Percentiles rank a stretch among this genome's conserved stretches.
These are phyloP conservation scores for Tipula confusa DNA, from an alignment of 2,888 invertebrate species.

Conservation along the genomic window DNA sequence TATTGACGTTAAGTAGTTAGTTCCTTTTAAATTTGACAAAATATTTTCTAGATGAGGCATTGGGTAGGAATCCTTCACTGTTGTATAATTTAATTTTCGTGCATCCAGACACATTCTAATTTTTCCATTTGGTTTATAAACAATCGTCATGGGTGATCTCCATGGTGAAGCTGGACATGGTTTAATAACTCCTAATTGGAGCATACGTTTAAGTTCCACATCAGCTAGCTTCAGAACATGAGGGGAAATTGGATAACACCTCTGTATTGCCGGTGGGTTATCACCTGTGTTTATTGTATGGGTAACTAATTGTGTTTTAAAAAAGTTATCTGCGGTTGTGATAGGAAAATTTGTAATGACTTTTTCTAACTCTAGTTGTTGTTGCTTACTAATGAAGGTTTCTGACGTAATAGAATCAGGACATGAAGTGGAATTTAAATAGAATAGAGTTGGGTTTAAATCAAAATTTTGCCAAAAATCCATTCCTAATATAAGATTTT, in stretches of 20 bases:
- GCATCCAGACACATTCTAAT: neutral
- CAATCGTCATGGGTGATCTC: neutral
- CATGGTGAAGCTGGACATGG: neutral
- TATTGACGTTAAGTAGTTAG: neutral
- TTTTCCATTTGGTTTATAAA: neutral
- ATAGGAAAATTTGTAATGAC: neutral
- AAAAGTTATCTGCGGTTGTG: neutral
- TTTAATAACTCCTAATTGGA: neutral
- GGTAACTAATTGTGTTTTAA: neutral
- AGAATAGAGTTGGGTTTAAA: neutral
- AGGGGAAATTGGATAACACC: neutral
- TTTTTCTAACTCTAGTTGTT: neutral
- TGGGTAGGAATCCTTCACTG: neutral
- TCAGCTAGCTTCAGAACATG: neutral
- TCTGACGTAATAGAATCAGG: neutral
- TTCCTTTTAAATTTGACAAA: neutral
- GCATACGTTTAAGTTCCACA: neutral
- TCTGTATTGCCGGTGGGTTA: neutral
- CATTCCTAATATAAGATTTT: neutral
- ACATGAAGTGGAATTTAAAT: neutral
- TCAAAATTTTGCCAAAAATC: neutral
- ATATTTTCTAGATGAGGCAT: neutral
- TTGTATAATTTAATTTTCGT: neutral
- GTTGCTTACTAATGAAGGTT: neutral
- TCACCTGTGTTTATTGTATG: neutral